Evolutionary conservation across 2,888 invertebrate species (phyloP).

Genomic region (Microplitis deprimator): DNA sequence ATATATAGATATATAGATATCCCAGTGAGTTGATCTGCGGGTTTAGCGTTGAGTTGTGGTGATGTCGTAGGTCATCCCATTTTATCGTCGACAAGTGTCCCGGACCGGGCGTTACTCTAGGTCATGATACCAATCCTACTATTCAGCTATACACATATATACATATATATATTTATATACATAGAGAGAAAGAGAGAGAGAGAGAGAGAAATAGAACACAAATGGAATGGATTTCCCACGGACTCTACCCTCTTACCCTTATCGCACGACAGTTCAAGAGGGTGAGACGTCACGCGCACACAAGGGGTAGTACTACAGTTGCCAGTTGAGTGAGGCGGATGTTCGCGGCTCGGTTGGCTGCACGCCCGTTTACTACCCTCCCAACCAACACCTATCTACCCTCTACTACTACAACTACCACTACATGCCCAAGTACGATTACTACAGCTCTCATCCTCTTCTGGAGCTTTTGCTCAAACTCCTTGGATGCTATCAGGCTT

Average conservation of each 20-base stretch:
- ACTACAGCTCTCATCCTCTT: constrained; percentile 21
- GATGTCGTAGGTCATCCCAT: constrained; percentile 60
- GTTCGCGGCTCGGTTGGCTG: constrained; percentile 59
- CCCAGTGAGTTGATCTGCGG: constrained; percentile 45
- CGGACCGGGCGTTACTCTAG: constrained; percentile 52
- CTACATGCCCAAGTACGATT: constrained; percentile 23
- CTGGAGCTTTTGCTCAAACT: background rate
- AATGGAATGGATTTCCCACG: constrained; percentile 52
- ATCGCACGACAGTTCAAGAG: constrained; percentile 38
- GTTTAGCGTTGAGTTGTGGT: constrained; percentile 60
- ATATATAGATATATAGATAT: constrained; percentile 14
- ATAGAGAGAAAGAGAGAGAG: constrained; percentile 18
- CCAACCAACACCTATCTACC: constrained; percentile 1
- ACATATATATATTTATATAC: background rate
- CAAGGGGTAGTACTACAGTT: constrained; percentile 32
- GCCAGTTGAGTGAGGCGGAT: constrained; percentile 47
- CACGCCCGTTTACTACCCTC: constrained; percentile 52
- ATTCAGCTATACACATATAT: background rate
- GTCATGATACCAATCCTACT: constrained; percentile 53
- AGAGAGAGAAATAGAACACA: constrained; percentile 22
- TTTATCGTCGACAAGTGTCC: constrained; percentile 54
- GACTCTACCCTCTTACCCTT: constrained; percentile 19
- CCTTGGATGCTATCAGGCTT: background rate
- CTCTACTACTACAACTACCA: constrained; percentile 6
- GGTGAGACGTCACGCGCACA: constrained; percentile 38